Evolutionary conservation across 2,888 invertebrate species (phyloP).

Genomic region (Priocnemis perturbator): DNA sequence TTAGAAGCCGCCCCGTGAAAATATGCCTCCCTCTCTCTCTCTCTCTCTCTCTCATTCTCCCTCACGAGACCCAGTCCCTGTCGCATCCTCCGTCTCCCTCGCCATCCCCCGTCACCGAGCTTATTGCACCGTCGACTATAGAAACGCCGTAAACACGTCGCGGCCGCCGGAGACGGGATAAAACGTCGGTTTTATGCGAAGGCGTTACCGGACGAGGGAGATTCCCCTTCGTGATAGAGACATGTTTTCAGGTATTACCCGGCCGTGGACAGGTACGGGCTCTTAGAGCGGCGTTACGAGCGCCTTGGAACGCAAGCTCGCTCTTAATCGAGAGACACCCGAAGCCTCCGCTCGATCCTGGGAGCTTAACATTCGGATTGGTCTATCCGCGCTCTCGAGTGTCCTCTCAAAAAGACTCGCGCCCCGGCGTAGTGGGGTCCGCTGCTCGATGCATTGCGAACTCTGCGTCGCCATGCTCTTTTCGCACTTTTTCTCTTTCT

Average conservation of each 20-base stretch:
- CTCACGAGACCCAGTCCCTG: not conserved
- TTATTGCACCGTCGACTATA: constrained; percentile 63
- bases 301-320: constrained; percentile 60
- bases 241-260: constrained; percentile 74
- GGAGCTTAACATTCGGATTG: too few relatives aligned
- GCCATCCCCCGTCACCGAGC: constrained; percentile 35
- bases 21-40: too few relatives aligned
- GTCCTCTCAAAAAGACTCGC: too few relatives aligned
- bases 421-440: too few relatives aligned
- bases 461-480: too few relatives aligned
- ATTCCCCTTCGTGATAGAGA: constrained; percentile 72
- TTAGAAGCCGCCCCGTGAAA: constrained; percentile 57
- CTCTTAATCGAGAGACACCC: constrained; percentile 61
- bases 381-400: too few relatives aligned
- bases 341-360: constrained; percentile 21
- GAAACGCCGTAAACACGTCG: constrained; percentile 72
- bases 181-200: constrained; percentile 73
- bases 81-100: not conserved
- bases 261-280: constrained; percentile 72
- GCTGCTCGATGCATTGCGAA: too few relatives aligned
- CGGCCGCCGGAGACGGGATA: constrained; percentile 66
- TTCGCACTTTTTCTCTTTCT: too few relatives aligned
- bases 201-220: constrained; percentile 68
- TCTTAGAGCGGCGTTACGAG: constrained; percentile 70
- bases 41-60: constrained; percentile 25